Conservation (phyloP, 2,888 invertebrate species). For the Nysson spinosus region DNA sequence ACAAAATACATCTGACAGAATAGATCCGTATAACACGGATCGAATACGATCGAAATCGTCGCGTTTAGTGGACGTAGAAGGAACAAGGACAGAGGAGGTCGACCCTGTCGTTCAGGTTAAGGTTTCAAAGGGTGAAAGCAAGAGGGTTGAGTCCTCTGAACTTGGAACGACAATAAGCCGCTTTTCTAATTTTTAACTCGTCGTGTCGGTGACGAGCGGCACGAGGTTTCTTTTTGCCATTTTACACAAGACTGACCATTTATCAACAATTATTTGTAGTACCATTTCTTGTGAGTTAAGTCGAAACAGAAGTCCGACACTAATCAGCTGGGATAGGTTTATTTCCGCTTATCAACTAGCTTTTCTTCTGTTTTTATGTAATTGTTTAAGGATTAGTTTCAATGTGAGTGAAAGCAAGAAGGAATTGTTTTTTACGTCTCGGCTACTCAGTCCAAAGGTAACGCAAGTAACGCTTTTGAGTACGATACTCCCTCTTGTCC, state of each 20-base stretch:
- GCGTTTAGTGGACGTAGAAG: not conserved
- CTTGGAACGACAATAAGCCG: slow-evolving; percentile 44
- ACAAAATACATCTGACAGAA: not conserved
- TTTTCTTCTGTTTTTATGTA: not conserved
- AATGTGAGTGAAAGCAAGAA: not conserved
- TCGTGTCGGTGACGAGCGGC: slow-evolving; percentile 31
- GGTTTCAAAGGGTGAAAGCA: not conserved
- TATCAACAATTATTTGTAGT: slow-evolving; percentile 35
- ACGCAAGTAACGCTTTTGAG: slow-evolving; percentile 35
- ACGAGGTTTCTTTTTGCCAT: slow-evolving; percentile 25
- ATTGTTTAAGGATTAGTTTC: not conserved
- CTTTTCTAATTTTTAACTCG: slow-evolving; percentile 12
- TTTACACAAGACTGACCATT: slow-evolving; percentile 48
- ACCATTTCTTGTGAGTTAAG: slow-evolving; percentile 47
- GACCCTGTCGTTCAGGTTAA: not conserved
- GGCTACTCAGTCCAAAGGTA: slow-evolving; percentile 41
- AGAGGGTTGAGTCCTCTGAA: slow-evolving; percentile 48
- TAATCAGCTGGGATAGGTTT: slow-evolving; percentile 33
- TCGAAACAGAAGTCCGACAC: slow-evolving; percentile 29
- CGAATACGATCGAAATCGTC: not conserved
- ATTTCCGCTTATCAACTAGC: not conserved
- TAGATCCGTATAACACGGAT: not conserved
- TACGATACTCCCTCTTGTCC: slow-evolving; percentile 33
- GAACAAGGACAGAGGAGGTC: slow-evolving; percentile 9
- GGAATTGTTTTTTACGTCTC: slow-evolving; percentile 7